Conservation (phyloP, 1,140 invertebrate species). For the Anastatus disparis region DNA sequence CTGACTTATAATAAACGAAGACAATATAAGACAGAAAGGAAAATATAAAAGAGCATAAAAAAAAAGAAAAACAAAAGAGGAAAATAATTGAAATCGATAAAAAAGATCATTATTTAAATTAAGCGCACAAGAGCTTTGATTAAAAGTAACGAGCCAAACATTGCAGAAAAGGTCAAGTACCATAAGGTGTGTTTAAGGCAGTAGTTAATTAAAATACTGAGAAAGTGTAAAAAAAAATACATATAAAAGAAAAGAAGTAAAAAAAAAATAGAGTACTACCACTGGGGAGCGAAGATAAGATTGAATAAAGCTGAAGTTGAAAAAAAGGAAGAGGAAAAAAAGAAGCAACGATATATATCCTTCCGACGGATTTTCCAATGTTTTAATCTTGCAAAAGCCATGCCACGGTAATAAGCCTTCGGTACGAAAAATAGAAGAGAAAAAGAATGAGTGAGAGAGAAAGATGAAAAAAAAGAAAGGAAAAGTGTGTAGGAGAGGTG, state of each 20-base stretch:
- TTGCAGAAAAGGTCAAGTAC: conserved; percentile 8
- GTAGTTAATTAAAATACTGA: conserved; percentile 32
- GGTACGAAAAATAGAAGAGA: background rate
- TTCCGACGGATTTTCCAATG: conserved; percentile 29
- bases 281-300: conserved; percentile 30
- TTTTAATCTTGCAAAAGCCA: conserved; percentile 26
- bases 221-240: background rate
- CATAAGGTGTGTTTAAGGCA: conserved; percentile 10
- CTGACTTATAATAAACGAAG: too few relatives aligned
- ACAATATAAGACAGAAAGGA: background rate
- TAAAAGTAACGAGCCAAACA: conserved; percentile 2
- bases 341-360: background rate
- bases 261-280: conserved; percentile 2
- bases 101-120: conserved; percentile 28
- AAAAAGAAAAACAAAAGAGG: background rate
- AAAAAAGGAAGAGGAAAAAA: background rate
- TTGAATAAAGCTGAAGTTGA: conserved; percentile 19
- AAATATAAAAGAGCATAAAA: background rate
- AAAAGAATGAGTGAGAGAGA: conserved; percentile 1
- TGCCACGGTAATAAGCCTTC: conserved; percentile 27
- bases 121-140: conserved; percentile 4
- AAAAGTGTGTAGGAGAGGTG: too few relatives aligned
- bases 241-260: background rate
- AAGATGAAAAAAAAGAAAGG: too few relatives aligned
- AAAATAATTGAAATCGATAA: conserved; percentile 12